Base-by-base conservation (phyloP, 1,140 invertebrate species). In the Drosophila subpulchrella region DNA sequence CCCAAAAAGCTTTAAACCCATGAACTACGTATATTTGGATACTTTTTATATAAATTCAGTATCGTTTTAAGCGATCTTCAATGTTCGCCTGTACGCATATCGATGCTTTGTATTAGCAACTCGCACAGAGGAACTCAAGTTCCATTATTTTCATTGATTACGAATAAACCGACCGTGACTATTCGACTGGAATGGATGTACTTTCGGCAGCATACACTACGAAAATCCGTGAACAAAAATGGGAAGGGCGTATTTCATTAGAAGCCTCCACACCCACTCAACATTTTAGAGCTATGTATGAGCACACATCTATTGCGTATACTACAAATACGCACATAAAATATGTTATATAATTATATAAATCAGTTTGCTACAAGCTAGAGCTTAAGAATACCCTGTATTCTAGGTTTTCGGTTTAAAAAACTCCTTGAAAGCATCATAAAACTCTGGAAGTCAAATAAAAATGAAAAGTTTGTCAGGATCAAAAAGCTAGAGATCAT, bases 241-340 rank as follows among this genome's bases (percentile, higher is more conserved):
- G 65, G 65, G 65, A 68, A 68, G 65, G 65, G 65, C 65, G 65
- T 68, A 68, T 68, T 68, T 68, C 65, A 68, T 68, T 68, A 68
- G 65, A 68, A 36, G 65, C 60, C 65, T 68, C 65, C 65, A 68
- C 65, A 68, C 65, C 65, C 65, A 68, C 65, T 66, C 46, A 65
- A 66, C 65, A 38, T 53, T 68, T 68, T 46, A 60, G 65, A 68
- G 61, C 65, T 66, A 48, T 50, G 36, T 41, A 39, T 62, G 46
- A 11, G 38, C 32, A 30, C 8, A 11, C 12, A 68, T 13, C 38
- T 66, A 66, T 27, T 68, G 60, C 60, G 38, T 38, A 65, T 44
- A 66, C 38, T 20, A 59, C 57, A 41, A 63, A 50, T 50, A 48
- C 36, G 63, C 27, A 65, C 24, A 63, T 63, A 36, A 36, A 44